A percentile compares a stretch with the other conserved stretches of the same genome.
phyloP scores from a whole-genome alignment of 2,888 invertebrate species.

The Meloe dianella region DNA sequence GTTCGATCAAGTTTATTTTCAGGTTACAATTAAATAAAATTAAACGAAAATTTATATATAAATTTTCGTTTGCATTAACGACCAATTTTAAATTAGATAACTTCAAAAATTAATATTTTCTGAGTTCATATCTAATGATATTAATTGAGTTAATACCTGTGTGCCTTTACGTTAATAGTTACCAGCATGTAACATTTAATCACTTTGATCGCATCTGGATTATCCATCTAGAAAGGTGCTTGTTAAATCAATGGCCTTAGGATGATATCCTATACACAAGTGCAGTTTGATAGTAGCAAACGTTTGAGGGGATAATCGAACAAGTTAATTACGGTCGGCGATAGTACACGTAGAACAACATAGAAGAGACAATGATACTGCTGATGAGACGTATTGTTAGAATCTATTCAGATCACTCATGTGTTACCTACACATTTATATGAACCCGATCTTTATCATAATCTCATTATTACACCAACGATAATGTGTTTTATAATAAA shows the following conservation, averaged over 20 bases:
- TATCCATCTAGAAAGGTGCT: neutral
- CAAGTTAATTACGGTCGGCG: constrained; percentile 31
- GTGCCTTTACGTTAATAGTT: neutral
- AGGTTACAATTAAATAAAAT: constrained; percentile 30
- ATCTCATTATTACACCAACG: neutral
- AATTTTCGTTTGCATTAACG: constrained; percentile 25
- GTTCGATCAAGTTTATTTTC: constrained; percentile 30
- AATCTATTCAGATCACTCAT: constrained; percentile 32
- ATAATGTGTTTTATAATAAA: no score
- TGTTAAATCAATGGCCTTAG: constrained; percentile 7
- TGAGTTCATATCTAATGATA: neutral
- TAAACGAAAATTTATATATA: constrained; percentile 28
- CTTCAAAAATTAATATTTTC: no score
- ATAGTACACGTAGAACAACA: constrained; percentile 22
- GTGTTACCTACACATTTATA: constrained; percentile 27
- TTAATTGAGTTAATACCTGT: neutral
- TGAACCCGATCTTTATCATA: neutral
- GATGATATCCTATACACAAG: neutral
- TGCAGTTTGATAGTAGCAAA: constrained; percentile 7
- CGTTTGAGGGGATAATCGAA: constrained; percentile 26
- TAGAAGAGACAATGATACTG: constrained; percentile 29
- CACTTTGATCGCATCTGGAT: neutral
- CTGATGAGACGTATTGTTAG: constrained; percentile 33
- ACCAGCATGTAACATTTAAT: neutral
- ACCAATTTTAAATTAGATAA: constrained; percentile 15